These are phyloP conservation scores for Allacma fusca DNA, from an alignment of 2,888 invertebrate species.

Conservation along the genomic window DNA sequence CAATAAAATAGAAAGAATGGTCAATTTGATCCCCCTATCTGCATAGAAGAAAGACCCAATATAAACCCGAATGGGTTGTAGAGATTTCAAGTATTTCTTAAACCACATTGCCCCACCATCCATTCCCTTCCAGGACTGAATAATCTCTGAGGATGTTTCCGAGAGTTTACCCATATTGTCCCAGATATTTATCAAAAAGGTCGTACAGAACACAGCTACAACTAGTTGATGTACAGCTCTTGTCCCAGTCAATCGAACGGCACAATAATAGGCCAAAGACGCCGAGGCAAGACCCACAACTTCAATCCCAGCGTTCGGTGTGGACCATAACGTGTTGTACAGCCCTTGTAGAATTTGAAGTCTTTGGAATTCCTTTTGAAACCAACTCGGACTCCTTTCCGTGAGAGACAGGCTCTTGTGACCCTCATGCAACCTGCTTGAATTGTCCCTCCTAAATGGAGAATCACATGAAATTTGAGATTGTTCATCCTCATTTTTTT, in stretches of 20 bases:
- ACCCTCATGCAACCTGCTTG: no score
- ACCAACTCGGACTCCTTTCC: no score
- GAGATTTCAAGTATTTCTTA: background rate
- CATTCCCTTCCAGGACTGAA: background rate
- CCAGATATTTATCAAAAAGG: background rate
- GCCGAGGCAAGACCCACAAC: background rate
- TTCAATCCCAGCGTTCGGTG: background rate
- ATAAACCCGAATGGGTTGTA: background rate
- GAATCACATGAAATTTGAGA: no score
- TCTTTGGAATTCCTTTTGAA: background rate
- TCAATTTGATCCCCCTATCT: conserved; percentile 6
- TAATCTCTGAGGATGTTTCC: background rate
- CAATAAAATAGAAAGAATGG: conserved; percentile 4
- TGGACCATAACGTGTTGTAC: background rate
- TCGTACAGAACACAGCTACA: background rate
- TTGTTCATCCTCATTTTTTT: no score
- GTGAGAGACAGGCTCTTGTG: no score
- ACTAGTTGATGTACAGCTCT: background rate
- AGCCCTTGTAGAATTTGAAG: background rate
- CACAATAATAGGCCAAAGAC: background rate
- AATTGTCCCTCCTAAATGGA: no score
- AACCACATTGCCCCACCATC: background rate
- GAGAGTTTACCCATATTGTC: background rate
- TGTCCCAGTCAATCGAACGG: background rate
- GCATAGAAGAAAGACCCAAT: conserved; percentile 12